Percentiles rank a stretch among this genome's conserved stretches.
Conservation (phyloP, 2,888 invertebrate species). For the Luperina nickerlii region DNA sequence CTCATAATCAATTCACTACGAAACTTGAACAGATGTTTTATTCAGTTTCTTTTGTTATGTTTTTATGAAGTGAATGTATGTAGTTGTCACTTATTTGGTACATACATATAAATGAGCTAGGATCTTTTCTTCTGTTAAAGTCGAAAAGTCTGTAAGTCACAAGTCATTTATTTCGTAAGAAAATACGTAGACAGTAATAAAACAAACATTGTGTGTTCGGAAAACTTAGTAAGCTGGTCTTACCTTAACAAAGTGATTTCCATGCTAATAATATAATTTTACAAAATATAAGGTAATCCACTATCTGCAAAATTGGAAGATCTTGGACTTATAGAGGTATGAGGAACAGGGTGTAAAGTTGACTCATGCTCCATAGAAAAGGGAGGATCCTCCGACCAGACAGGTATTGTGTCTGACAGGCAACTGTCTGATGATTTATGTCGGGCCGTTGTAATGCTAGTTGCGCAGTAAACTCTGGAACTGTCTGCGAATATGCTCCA, state of each 20-base stretch:
- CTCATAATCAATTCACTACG: conserved; percentile 27
- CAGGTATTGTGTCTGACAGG: too few species aligned
- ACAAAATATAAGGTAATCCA: background rate
- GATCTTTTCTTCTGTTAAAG: too few species aligned
- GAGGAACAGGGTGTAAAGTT: too few species aligned
- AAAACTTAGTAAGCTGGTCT: background rate
- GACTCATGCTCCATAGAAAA: too few species aligned
- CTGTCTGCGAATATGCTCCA: too few species aligned
- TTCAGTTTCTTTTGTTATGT: conserved; percentile 27
- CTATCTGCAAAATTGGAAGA: background rate
- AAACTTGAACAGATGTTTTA: conserved; percentile 48
- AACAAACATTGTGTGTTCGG: background rate
- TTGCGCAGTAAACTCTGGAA: too few species aligned
- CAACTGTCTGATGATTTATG: too few species aligned
- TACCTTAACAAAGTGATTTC: background rate
- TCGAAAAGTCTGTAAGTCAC: background rate
- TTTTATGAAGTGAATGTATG: conserved; percentile 16
- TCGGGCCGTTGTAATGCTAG: too few species aligned
- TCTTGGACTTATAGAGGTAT: background rate
- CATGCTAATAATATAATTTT: background rate
- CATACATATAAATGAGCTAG: background rate
- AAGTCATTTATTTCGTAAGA: background rate
- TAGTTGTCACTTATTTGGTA: background rate
- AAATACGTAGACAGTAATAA: background rate
- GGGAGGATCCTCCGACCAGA: too few species aligned